Percentiles rank a stretch among this genome's conserved stretches.
Evolutionary conservation across 2,888 invertebrate species (phyloP).

Genomic region (Oligia strigilis): DNA sequence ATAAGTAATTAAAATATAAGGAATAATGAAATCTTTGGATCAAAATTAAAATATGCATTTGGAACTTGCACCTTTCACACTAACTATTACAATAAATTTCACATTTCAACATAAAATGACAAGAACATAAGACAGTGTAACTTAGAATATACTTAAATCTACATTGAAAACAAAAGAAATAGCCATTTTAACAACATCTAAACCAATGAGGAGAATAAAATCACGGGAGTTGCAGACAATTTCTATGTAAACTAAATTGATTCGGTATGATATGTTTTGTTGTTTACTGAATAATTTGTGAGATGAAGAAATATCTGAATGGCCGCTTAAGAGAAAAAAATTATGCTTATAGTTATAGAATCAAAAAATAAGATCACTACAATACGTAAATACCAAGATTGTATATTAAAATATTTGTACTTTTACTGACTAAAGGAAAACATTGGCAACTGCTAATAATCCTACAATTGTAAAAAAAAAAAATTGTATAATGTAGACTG

Average conservation of each 20-base stretch:
- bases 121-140: constrained; percentile 83
- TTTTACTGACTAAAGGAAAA: constrained; percentile 95
- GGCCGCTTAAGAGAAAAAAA: constrained; percentile 87
- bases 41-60: constrained; percentile 88
- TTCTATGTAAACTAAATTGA: constrained; percentile 82
- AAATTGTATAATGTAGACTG: constrained; percentile 90
- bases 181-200: constrained; percentile 85
- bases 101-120: constrained; percentile 86
- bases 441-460: constrained; percentile 91
- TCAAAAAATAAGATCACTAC: constrained; percentile 89
- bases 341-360: constrained; percentile 90
- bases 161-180: constrained; percentile 85
- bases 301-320: constrained; percentile 84
- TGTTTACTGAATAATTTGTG: constrained; percentile 88
- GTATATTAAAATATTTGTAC: constrained; percentile 94
- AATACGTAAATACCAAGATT: constrained; percentile 91
- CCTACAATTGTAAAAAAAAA: constrained; percentile 89
- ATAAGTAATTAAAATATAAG: constrained; percentile 80
- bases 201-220: constrained; percentile 76
- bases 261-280: constrained; percentile 89
- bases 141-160: constrained; percentile 88
- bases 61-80: constrained; percentile 88
- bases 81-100: constrained; percentile 84
- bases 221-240: constrained; percentile 82
- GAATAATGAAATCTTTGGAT: constrained; percentile 89